Evolutionary conservation across 1,140 invertebrate genomes (phyloP), one percentile per base, ranked within the genome.

Genomic region (Oncopodura yosiiana): DNA sequence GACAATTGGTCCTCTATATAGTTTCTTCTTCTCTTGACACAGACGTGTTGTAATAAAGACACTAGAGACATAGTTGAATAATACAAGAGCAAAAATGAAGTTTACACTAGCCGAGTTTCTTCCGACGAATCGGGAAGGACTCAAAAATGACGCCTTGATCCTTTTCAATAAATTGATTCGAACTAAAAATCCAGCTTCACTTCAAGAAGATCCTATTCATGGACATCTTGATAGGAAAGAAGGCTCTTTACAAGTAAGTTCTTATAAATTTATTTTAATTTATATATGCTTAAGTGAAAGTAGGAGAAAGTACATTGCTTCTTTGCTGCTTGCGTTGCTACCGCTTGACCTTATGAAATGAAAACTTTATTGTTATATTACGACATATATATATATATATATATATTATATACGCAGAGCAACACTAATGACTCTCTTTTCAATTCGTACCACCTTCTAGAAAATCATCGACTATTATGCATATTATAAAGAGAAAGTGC

Each of bases 91-190:
- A 41, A 41, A 51, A 43, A 48, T 56, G 44, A 36, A 48, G 41
- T 44, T 51, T 23, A 63, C 56, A n/a, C 26, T 63, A 21, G 32
- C 34, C 9, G 49, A 56, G 44, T 62, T 53, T 48, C 44, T 64
- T 6, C 61, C 61, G n/a, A 54, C 57, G 61, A 76, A 79, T 60
- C 70, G 71, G 32, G 76, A 79, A 43, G 71, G 71, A 51, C 63
- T 75, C 49, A 69, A 69, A 24, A 67, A 72, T 38, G 72, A 76
- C 49, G 77, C 81, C 51, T 72, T 84, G 60, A 75, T 81, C 58
- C 71, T 87, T 57, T 80, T 84, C 65, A 78, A 79, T 54, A 86
- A 84, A 71, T 73, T 86, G 51, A 84, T 86, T 68, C 77, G 84
- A 46, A 87, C 84, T 41, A 86, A 86, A 71, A 83, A 85, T 71